These are phyloP conservation scores for Bombus polaris DNA, from an alignment of 1,140 invertebrate species.

Conservation along the genomic window DNA sequence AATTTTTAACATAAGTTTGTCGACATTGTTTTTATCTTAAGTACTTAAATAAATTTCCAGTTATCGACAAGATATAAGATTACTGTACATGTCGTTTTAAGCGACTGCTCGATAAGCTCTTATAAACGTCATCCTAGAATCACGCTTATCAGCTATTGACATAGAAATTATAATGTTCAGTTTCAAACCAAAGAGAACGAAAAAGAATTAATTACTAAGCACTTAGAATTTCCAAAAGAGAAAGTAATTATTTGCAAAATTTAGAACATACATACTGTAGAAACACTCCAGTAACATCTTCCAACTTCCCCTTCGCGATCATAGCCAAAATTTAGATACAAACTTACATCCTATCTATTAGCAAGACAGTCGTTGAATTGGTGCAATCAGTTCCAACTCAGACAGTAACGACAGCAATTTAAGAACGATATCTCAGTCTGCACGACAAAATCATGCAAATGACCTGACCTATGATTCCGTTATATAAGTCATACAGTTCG, in stretches of 20 bases:
- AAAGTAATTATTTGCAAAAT: too few relatives aligned
- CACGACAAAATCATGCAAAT: background rate
- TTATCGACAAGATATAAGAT: background rate
- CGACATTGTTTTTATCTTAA: background rate
- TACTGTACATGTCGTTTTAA: background rate
- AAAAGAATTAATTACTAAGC: background rate
- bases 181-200: too few relatives aligned
- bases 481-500: background rate
- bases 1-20: background rate
- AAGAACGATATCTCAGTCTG: background rate
- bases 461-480: background rate
- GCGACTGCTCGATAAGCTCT: background rate
- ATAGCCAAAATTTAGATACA: background rate
- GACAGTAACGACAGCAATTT: background rate
- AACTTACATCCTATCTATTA: background rate
- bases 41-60: background rate
- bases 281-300: background rate
- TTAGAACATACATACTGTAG: too few relatives aligned
- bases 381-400: conserved; percentile 3
- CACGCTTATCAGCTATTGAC: background rate
- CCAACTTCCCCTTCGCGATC: background rate
- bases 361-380: background rate
- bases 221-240: background rate
- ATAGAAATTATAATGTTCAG: background rate
- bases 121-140: background rate